These are phyloP conservation scores for Aporophyla lueneburgensis DNA, from an alignment of 2,888 invertebrate species.

Conservation along the genomic window DNA sequence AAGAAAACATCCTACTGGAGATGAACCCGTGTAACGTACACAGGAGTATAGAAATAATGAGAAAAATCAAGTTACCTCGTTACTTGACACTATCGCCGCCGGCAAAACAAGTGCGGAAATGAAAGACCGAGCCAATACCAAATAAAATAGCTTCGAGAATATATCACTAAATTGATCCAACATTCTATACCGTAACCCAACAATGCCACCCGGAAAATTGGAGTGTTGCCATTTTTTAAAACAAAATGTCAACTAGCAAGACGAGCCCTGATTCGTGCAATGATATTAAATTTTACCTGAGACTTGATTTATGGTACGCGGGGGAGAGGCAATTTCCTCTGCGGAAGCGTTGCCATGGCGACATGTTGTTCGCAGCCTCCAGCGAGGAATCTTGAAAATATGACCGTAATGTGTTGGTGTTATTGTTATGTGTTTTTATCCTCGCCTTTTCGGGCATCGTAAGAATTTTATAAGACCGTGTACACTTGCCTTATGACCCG, in stretches of 20 bases:
- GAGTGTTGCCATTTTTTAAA: conserved; percentile 69
- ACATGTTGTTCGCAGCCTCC: conserved; percentile 68
- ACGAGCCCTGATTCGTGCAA: conserved; percentile 73
- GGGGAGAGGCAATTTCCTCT: conserved; percentile 85
- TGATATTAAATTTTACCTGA: conserved; percentile 86
- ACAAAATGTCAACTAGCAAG: conserved; percentile 67
- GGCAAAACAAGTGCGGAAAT: conserved; percentile 57
- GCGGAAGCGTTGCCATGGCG: conserved; percentile 81
- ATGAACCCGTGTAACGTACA: conserved; percentile 18
- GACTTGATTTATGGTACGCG: conserved; percentile 83
- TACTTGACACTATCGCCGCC: conserved; percentile 50
- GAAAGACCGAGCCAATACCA: conserved; percentile 45
- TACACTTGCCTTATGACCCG: conserved; percentile 32
- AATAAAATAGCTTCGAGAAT: conserved; percentile 47
- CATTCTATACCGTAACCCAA: conserved; percentile 44
- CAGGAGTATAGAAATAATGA: conserved; percentile 43
- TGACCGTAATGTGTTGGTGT: conserved; percentile 70
- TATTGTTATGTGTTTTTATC: conserved; percentile 66
- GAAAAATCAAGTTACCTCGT: conserved; percentile 59
- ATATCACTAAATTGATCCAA: conserved; percentile 49
- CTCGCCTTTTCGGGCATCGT: conserved; percentile 35
- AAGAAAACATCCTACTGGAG: conserved; percentile 9
- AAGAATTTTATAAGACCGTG: conserved; percentile 50
- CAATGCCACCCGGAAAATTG: conserved; percentile 60
- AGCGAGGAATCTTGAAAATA: conserved; percentile 71